Percentiles rank a stretch among this genome's conserved stretches.
phyloP scores from a whole-genome alignment of 2,113 vertebrate genomes.

The Psilopsiagon aurifrons region DNA sequence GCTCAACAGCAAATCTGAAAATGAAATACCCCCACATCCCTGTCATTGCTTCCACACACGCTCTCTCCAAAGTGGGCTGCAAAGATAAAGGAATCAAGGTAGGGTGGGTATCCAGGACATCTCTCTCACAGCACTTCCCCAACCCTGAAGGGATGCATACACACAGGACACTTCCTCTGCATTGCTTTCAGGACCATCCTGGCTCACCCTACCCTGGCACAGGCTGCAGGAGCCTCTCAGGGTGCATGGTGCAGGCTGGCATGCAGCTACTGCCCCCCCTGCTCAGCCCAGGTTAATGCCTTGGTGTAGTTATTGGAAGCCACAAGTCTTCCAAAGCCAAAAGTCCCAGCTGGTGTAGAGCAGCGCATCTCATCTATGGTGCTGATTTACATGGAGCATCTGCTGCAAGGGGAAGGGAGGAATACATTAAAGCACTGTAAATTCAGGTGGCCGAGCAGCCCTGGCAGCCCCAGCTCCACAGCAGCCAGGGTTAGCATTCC shows the following conservation, averaged over 20 bases:
- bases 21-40: not conserved
- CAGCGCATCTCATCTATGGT: fast-evolving
- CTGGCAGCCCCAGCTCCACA: not conserved
- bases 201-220: fast-evolving
- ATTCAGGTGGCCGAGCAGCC: not conserved
- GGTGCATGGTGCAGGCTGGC: not conserved
- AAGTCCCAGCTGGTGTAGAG: not conserved
- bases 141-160: not conserved
- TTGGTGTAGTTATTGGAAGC: not conserved
- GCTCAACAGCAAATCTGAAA: not conserved
- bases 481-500: not conserved
- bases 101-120: not conserved
- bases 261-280: not conserved
- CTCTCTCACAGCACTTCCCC: not conserved
- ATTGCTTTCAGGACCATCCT: fast-evolving
- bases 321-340: not conserved
- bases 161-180: not conserved
- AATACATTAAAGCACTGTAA: not conserved
- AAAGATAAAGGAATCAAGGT: not conserved
- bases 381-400: not conserved
- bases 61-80: not conserved
- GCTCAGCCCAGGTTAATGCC: not conserved
- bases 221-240: not conserved
- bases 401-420: not conserved
- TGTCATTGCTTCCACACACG: not conserved